Base-by-base conservation (phyloP, 2,888 invertebrate genomes). In the Xylota sylvarum region DNA sequence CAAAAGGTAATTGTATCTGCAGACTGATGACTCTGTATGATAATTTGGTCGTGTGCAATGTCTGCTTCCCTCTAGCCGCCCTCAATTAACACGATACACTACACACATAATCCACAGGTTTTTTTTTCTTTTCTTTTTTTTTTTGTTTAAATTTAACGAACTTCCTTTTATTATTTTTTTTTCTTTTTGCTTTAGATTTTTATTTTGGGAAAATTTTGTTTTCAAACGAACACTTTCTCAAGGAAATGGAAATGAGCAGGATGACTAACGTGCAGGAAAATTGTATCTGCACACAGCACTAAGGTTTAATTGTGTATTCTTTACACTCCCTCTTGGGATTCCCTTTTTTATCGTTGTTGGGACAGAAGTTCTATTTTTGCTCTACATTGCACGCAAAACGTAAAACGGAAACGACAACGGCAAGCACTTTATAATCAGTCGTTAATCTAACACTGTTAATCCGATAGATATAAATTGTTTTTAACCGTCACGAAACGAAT, bases 211-310 rank as follows among this genome's bases (percentile, higher is more conserved):
- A 56, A 64, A 48, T 52, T 72, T 85, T 76, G 67, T 79, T 72
- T 60, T 70, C 76, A 62, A 35, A 46, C 9, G 40, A 14, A 82
- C 86, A 86, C 86, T 86, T 82, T 86, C 86, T 73, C 86, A 86
- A 67, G 86, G 78, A 86, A 86, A 77, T 73, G 81, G 50, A 58
- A 73, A 80, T 80, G 43, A 77, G 46, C 10, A 32, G 80, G 62
- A 58, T 77, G 77, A 77, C 65, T 55, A 48, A 62, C 48, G 58
- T 58, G 50, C 58, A 46, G 72, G 73, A 55, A 64, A 60, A 48
- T 69, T 74, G 73, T 64, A 69, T 40, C 79, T 67, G 64, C 69
- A 64, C 77, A 43, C 37, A 77, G 52, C 67, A 67, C 60, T 37
- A 72, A 76, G 70, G 85, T 72, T 70, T 70, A 81, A 76, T 65